Conservation (phyloP, 1,140 invertebrate genomes). For the Diprion similis region DNA sequence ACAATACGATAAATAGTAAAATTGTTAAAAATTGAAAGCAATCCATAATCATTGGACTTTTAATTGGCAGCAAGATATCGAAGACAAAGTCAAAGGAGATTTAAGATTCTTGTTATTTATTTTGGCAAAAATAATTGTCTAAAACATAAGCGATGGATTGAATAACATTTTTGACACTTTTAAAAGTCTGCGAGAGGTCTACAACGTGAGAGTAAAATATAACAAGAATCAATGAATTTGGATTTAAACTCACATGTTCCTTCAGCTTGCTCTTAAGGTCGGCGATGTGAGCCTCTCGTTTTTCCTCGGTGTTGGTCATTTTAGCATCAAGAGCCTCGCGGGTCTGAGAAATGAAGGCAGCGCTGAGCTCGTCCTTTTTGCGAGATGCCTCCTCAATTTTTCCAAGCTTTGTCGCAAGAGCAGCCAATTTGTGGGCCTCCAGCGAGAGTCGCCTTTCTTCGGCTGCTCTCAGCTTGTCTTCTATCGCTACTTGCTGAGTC, state of each 20-base stretch:
- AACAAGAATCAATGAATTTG: neutral
- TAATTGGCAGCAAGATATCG: too few species aligned
- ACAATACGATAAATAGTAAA: too few species aligned
- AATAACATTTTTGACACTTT: too few species aligned
- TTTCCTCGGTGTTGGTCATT: slow-evolving; percentile 87
- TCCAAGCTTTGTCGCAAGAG: slow-evolving; percentile 79
- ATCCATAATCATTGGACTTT: too few species aligned
- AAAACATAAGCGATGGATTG: too few species aligned
- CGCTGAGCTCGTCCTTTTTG: slow-evolving; percentile 87
- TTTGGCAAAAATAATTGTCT: too few species aligned
- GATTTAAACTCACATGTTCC: slow-evolving; percentile 67
- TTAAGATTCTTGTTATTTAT: too few species aligned
- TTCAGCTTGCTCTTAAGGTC: slow-evolving; percentile 87
- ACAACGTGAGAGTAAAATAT: neutral
- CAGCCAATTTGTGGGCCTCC: slow-evolving; percentile 84
- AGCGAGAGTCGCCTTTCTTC: slow-evolving; percentile 88
- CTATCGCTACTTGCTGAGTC: slow-evolving; percentile 75
- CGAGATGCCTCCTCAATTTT: slow-evolving; percentile 90
- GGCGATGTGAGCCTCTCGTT: slow-evolving; percentile 86
- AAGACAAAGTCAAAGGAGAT: too few species aligned
- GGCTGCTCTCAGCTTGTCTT: slow-evolving; percentile 89
- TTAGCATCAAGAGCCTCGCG: slow-evolving; percentile 88
- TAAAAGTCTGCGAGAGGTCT: too few species aligned
- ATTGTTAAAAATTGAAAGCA: too few species aligned
- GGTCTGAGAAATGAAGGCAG: slow-evolving; percentile 81